Evolutionary conservation across 2,113 vertebrate genomes (phyloP), one percentile per base, ranked within the genome.

Genomic region (Bostrychus sinensis): DNA sequence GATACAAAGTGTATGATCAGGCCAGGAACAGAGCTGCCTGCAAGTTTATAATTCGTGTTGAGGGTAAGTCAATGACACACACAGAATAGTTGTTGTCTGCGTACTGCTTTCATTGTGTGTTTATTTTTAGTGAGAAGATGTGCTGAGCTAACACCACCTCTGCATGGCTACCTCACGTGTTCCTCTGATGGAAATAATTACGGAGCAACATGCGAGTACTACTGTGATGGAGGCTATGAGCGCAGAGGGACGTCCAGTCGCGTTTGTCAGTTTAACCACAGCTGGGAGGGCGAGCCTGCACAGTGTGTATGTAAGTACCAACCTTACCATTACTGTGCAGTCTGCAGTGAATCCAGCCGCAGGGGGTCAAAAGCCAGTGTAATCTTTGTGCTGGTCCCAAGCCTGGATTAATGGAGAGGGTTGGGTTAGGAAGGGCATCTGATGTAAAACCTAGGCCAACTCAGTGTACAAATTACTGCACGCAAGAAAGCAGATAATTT

Each of bases 11-110:
- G 34, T 94, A 95, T 0, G 97, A 99, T 77, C 92, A 91, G 76
- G 95, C 96, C 0, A 92, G 93, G 78, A 99, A 99, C 88, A 89
- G 93, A 65, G 96, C 96, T 1, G 94, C 94, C 84, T 99, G 97
- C 94, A 99, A 98, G 85, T 98, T 99, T 81, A 88, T 92, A 16
- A 68, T 99, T 54, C 94, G 94, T 13, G 90, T 99, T 51, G 94
- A 96, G 87, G 97, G 97, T 48, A 48, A 88, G 81, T 45, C 23
- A 20, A 9, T 11, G n/a, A 41, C 17, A 3, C 9, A 6, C 22
- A 14, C 22, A 5, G 17, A 0, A 12, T 37, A 39, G 4, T 58
- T 25, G 20, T 12, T 4, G 22, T 46, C 43, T 10, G 2, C 16
- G 45, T 4, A 16, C 17, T n/a, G n/a, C n/a, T 11, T 45, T 16